Conservation (phyloP, 1,140 invertebrate species). For the Drosophila repleta region DNA sequence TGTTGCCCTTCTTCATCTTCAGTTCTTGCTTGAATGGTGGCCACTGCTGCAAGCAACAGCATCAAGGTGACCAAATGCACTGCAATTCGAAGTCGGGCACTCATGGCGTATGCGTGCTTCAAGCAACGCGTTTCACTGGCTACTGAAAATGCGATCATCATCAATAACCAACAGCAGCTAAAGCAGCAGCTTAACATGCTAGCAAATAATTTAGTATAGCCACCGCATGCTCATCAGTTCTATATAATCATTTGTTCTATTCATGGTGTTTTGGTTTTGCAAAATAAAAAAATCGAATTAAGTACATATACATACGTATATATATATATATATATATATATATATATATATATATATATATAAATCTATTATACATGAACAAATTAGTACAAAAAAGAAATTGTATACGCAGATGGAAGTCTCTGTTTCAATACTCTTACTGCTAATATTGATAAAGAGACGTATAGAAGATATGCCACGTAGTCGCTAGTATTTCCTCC, state of each 20-base stretch:
- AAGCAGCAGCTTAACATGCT: conserved; percentile 42
- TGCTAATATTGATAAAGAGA: no score
- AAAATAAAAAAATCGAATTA: conserved; percentile 34
- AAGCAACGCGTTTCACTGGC: conserved; percentile 61
- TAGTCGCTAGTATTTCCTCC: no score
- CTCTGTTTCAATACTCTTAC: conserved; percentile 7
- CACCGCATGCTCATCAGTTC: conserved; percentile 46
- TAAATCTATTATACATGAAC: conserved; percentile 3
- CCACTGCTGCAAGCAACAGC: conserved; percentile 1
- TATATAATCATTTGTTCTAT: conserved; percentile 73
- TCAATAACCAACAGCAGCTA: conserved; percentile 45
- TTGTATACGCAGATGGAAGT: neutral
- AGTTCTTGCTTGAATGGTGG: neutral
- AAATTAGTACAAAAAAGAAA: conserved; percentile 18
- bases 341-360: conserved; percentile 11
- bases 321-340: neutral
- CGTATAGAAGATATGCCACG: no score
- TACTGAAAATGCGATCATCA: conserved; percentile 65
- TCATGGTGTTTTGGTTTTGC: conserved; percentile 75
- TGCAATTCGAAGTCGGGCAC: conserved; percentile 11
- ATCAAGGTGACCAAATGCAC: conserved; percentile 11
- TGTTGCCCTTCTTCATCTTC: neutral
- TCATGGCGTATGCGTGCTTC: conserved; percentile 58
- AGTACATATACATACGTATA: neutral
- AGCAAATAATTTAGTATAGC: conserved; percentile 34